Percentiles rank a stretch among this genome's conserved stretches.
Conservation (phyloP, 2,888 invertebrate genomes). For the Candidula unifasciata region DNA sequence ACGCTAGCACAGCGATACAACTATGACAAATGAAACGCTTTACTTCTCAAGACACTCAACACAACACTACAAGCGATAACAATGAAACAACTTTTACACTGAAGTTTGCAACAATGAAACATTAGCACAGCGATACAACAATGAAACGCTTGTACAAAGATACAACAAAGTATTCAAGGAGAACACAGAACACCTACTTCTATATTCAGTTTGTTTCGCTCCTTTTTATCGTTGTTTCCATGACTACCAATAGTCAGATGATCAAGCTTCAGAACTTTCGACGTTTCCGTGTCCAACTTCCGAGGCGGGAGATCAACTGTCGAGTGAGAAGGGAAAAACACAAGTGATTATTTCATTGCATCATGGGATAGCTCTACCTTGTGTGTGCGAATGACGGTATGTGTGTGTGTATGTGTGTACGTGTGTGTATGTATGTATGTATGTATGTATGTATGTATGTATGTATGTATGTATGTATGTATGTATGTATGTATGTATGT, state of each 20-base stretch:
- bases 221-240: slow-evolving; percentile 58
- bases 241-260: slow-evolving; percentile 51
- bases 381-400: background rate
- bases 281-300: slow-evolving; percentile 63
- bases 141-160: no score
- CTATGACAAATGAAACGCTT: no score
- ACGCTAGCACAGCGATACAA: no score
- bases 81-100: no score
- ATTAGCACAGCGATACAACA: no score
- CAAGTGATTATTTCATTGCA: background rate
- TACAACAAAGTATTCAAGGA: no score
- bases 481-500: no score
- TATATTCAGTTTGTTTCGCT: slow-evolving; percentile 63
- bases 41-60: no score
- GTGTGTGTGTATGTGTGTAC: background rate
- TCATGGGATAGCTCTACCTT: background rate
- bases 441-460: no score
- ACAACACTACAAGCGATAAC: no score
- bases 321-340: slow-evolving; percentile 49
- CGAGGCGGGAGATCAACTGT: slow-evolving; percentile 71
- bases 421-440: background rate
- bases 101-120: no score
- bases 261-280: slow-evolving; percentile 67
- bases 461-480: no score
- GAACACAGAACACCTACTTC: slow-evolving; percentile 60